Conservation (phyloP, 35 echinoderm and acorn worm species). For the Lytechinus variegatus region DNA sequence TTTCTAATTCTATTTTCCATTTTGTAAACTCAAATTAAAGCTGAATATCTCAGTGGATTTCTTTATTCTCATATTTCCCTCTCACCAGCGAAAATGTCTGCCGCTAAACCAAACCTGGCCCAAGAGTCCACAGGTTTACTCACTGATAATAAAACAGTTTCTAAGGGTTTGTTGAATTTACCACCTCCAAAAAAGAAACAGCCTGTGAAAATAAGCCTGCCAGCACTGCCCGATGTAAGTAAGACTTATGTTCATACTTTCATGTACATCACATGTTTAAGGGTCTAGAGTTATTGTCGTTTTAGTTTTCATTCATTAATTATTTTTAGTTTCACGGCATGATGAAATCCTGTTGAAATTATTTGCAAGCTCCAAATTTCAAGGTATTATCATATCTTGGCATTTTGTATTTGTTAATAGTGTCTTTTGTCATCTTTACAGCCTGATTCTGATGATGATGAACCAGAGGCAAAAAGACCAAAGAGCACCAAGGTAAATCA, state of each 20-base stretch:
- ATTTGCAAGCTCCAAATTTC: no score
- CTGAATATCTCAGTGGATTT: background rate
- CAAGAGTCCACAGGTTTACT: background rate
- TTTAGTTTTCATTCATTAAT: no score
- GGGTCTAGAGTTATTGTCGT: no score
- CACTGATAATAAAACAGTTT: background rate
- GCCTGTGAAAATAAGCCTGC: conserved; percentile 36
- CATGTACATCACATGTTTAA: no score
- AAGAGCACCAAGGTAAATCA: conserved; percentile 30
- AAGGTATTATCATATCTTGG: background rate
- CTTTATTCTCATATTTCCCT: background rate
- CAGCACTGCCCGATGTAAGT: conserved; percentile 35
- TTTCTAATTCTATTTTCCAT: no score
- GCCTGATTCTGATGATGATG: conserved; percentile 45
- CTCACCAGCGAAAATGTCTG: background rate
- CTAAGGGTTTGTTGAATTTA: conserved; percentile 37
- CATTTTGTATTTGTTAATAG: background rate
- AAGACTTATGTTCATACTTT: background rate
- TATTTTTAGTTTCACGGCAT: no score
- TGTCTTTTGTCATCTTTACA: background rate
- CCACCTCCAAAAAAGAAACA: conserved; percentile 43
- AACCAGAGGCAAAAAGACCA: background rate
- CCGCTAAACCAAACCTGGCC: background rate
- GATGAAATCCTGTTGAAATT: no score
- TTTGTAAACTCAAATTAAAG: background rate